Base-by-base conservation (phyloP, 2,113 vertebrate species). In the Albula goreensis region DNA sequence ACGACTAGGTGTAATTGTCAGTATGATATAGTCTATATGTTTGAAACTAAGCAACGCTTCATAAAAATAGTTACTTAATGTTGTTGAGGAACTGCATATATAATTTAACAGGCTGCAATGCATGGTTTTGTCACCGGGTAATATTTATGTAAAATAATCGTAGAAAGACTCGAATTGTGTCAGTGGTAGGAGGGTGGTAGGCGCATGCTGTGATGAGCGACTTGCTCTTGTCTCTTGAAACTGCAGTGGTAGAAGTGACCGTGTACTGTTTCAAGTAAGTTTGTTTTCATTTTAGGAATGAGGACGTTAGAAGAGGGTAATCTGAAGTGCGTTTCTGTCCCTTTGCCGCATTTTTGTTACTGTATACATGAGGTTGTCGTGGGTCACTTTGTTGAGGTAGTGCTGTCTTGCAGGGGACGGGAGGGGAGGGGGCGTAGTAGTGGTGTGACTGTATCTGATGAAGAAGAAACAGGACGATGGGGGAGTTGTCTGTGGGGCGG, bases 401-500 rank as follows among this genome's bases (percentile, higher is more conserved):
- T 49, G 77, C 50, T 78, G 66, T 85, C 70, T 85, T 51, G 93
- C 93, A 93, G 50, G 83, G 92, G 93, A 82, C 41, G 50, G 78
- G 17, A 41, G 50, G n/a, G 50, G 93, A 91, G 93, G 91, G 92
- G 91, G 91, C 91, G 92, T 92, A 56, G 22, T 17, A 91, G 77
- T 41, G 83, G 88, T n/a, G 85, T 87, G 86, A 86, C 82, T 87
- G 86, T 82, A 84, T 86, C 82, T 74, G 87, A 57, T 49, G 53
- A 63, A 7, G 53, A 86, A 90, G 83, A 90, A 87, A 85, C 88
- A 90, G 86, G 60, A 91, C 88, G 88, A 86, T 90, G 91, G 93
- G 90, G 50, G 93, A 93, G 93, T 91, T 93, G 92, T 93, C 92
- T 93, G 91, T 93, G 92, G 93, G 92, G 90, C 92, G 91, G 86